Evolutionary conservation across 2,797 vertebrate species (phyloP).

Genomic region (Neomorphus geoffroyi): DNA sequence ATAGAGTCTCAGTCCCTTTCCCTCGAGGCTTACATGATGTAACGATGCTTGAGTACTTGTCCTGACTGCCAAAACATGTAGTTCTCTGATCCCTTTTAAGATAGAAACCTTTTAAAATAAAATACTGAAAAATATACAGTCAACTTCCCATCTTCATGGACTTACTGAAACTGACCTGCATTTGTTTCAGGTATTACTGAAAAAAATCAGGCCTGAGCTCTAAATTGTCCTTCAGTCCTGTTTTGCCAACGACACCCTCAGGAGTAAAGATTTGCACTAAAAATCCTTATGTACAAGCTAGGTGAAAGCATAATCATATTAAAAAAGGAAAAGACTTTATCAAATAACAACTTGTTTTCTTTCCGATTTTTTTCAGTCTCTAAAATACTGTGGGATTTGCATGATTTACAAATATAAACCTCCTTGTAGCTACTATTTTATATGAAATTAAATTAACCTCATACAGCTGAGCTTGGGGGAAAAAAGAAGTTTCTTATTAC

Average conservation of each 20-base stretch:
- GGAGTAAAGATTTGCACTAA: not conserved
- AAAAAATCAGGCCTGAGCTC: not conserved
- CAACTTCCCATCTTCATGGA: not conserved
- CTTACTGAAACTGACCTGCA: not conserved
- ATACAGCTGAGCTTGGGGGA: not conserved
- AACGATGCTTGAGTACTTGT: not conserved
- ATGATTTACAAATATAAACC: conserved; percentile 29
- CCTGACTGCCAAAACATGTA: not conserved
- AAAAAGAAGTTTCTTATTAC: not conserved
- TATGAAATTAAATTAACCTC: conserved; percentile 14
- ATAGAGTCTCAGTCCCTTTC: not conserved
- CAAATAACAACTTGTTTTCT: not conserved
- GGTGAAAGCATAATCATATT: not conserved
- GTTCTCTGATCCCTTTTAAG: not conserved
- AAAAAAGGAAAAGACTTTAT: not conserved
- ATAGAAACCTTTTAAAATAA: not conserved
- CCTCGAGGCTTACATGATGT: not conserved
- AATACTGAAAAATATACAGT: not conserved
- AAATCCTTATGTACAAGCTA: not conserved
- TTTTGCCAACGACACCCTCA: not conserved
- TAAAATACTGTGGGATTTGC: not conserved
- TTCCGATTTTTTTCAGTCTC: not conserved
- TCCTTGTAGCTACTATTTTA: conserved; percentile 7
- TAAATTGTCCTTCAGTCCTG: not conserved
- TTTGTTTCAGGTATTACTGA: not conserved